A percentile compares a stretch with the other conserved stretches of the same genome.
Conservation (phyloP, 2,113 vertebrate genomes). For the Gymnobelideus leadbeateri region DNA sequence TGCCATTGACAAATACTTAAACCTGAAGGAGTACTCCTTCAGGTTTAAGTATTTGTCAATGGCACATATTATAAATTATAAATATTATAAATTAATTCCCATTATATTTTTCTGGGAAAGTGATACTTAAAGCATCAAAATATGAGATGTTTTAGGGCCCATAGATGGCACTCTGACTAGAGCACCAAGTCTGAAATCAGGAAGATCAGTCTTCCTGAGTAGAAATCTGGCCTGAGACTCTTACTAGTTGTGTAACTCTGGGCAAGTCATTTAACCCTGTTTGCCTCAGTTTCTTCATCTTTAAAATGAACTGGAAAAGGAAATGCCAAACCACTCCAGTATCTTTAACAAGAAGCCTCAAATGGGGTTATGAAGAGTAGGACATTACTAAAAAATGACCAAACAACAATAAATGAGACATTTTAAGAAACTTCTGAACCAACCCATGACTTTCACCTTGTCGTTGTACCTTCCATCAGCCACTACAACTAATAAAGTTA, state of each 20-base stretch:
- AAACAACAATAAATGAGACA: not conserved
- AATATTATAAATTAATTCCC: too few species aligned
- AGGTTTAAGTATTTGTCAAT: too few species aligned
- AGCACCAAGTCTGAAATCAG: not conserved
- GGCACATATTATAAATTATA: too few species aligned
- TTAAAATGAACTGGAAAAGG: not conserved
- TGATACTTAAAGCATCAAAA: not conserved
- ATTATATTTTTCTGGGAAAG: not conserved
- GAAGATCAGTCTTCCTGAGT: not conserved
- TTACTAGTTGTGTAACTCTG: not conserved
- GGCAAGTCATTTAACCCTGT: not conserved
- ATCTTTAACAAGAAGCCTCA: not conserved
- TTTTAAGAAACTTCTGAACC: not conserved
- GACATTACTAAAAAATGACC: not conserved
- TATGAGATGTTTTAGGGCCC: not conserved
- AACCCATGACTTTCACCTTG: not conserved
- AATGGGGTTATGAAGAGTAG: not conserved
- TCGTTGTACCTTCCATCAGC: not conserved
- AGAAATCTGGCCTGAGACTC: not conserved
- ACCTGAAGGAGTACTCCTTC: not conserved
- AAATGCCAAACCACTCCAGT: not conserved
- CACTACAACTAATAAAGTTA: not conserved
- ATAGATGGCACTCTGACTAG: not conserved
- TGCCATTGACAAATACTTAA: not conserved
- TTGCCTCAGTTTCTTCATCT: not conserved